Conservation (phyloP, 2,888 invertebrate species). For the Euclidia mi region DNA sequence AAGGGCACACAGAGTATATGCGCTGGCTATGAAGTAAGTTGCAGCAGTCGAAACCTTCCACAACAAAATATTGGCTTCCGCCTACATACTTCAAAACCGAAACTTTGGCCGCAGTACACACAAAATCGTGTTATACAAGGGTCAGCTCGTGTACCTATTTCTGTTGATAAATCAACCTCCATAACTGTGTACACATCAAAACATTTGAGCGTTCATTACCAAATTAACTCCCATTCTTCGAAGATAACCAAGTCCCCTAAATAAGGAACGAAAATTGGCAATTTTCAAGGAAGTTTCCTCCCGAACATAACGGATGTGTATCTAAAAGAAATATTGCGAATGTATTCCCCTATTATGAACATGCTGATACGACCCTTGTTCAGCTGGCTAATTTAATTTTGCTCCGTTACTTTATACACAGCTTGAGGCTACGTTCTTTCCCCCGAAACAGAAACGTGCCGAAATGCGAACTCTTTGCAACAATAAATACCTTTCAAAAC, state of each 20-base stretch:
- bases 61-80: too few relatives aligned
- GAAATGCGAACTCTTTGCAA: conserved; percentile 43
- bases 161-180: conserved; percentile 3
- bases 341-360: conserved; percentile 56
- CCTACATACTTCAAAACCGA: conserved; percentile 11
- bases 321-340: conserved; percentile 64
- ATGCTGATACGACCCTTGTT: conserved; percentile 49
- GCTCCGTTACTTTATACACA: conserved; percentile 44
- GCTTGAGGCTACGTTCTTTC: conserved; percentile 35
- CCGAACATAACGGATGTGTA: conserved; percentile 50
- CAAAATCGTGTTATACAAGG: conserved; percentile 11
- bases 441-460: conserved; percentile 49
- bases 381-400: conserved; percentile 55
- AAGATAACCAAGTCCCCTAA: conserved; percentile 40
- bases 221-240: conserved; percentile 47
- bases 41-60: too few relatives aligned
- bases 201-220: conserved; percentile 46
- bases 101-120: conserved; percentile 23
- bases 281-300: conserved; percentile 52
- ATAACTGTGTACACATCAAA: conserved; percentile 9
- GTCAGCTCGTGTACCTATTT: neutral
- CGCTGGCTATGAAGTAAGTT: too few relatives aligned
- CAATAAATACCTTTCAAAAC: conserved; percentile 34
- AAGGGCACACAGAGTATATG: too few relatives aligned
- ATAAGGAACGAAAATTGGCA: conserved; percentile 54